phyloP scores from a whole-genome alignment of 2,888 invertebrate genomes.

The Pristionchus japonicus region DNA sequence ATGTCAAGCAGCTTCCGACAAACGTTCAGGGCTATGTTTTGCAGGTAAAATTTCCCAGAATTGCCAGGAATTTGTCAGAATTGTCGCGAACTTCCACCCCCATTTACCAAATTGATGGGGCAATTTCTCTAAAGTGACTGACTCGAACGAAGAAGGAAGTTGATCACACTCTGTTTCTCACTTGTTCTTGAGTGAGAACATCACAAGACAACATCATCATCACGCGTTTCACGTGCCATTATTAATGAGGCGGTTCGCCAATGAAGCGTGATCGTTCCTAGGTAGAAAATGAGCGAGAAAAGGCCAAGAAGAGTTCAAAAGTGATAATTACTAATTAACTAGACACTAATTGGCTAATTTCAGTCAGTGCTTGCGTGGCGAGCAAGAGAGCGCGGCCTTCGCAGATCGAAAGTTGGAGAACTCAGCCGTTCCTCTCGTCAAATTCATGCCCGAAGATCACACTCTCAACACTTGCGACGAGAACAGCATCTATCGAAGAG shows the following conservation, averaged over 20 bases:
- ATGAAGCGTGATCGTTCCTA: background rate
- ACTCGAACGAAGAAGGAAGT: background rate
- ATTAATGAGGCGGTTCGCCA: background rate
- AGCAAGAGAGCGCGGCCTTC: background rate
- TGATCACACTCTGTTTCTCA: background rate
- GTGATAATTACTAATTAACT: no score
- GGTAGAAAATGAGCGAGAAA: background rate
- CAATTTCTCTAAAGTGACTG: no score
- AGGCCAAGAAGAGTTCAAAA: background rate
- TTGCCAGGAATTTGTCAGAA: no score
- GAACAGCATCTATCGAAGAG: constrained; percentile 26
- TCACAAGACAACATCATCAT: background rate
- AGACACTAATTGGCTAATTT: background rate
- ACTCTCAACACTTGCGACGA: constrained; percentile 37
- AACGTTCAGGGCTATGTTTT: constrained; percentile 88
- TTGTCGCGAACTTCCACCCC: no score
- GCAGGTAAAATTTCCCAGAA: constrained; percentile 63
- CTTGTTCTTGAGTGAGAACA: background rate
- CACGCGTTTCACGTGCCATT: background rate
- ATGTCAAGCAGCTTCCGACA: constrained; percentile 91
- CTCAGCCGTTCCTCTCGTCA: constrained; percentile 35
- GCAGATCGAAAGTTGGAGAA: constrained; percentile 24
- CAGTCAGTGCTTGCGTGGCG: constrained; percentile 28
- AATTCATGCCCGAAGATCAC: constrained; percentile 21
- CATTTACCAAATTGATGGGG: background rate